These are phyloP conservation scores for Epinotia ramella DNA, from an alignment of 2,888 invertebrate genomes.

Conservation along the genomic window DNA sequence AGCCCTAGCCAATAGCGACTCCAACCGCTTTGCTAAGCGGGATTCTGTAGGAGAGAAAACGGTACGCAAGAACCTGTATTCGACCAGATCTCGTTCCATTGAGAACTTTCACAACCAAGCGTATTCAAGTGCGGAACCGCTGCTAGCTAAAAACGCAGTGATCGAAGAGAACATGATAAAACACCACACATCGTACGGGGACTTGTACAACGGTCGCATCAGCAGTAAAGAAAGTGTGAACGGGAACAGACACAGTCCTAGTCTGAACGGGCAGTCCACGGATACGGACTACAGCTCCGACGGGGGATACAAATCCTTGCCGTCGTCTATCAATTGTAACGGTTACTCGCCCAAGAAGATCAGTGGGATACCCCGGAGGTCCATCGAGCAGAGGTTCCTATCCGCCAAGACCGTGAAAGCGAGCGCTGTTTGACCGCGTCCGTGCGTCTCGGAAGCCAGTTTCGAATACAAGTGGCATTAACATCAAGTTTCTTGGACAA, in stretches of 20 bases:
- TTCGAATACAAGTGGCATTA: constrained; percentile 53
- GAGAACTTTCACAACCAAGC: constrained; percentile 78
- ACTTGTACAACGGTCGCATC: constrained; percentile 76
- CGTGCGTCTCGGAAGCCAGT: constrained; percentile 51
- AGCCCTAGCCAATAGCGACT: constrained; percentile 70
- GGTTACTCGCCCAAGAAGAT: constrained; percentile 73
- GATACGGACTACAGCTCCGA: constrained; percentile 83
- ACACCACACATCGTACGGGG: constrained; percentile 81
- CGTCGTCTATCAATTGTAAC: constrained; percentile 79
- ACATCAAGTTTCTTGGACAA: constrained; percentile 23
- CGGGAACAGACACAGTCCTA: constrained; percentile 75
- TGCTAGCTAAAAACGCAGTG: constrained; percentile 62
- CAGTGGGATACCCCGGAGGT: constrained; percentile 80
- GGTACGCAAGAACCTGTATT: constrained; percentile 67
- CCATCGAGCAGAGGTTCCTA: constrained; percentile 78
- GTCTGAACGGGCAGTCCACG: constrained; percentile 77
- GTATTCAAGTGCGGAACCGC: constrained; percentile 63
- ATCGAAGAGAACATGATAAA: constrained; percentile 72
- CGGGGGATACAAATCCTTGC: constrained; percentile 82
- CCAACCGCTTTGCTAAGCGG: constrained; percentile 69
- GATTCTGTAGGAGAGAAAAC: constrained; percentile 75
- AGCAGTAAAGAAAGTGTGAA: constrained; percentile 78
- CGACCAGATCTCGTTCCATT: constrained; percentile 78
- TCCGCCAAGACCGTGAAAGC: constrained; percentile 78
- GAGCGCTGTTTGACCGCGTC: constrained; percentile 70